phyloP scores from a whole-genome alignment of 1,140 invertebrate genomes.

The Potamilus streckersoni region DNA sequence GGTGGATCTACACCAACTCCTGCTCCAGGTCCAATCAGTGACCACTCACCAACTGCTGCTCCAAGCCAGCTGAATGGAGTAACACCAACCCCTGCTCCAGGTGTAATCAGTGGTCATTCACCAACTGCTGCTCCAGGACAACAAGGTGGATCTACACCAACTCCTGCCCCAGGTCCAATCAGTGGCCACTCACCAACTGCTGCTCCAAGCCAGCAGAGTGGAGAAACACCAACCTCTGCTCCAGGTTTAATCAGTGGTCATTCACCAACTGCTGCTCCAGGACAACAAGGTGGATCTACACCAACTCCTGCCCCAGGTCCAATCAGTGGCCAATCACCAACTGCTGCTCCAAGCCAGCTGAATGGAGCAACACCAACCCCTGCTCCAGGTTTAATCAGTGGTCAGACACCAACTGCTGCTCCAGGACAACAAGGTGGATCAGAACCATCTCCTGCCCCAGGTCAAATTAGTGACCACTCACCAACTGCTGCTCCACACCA shows the following conservation, averaged over 20 bases:
- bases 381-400: not conserved
- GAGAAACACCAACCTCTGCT: too few relatives aligned
- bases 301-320: conserved; percentile 9
- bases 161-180: not conserved
- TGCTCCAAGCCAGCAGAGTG: not conserved
- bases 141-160: not conserved
- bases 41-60: conserved; percentile 11
- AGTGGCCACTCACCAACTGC: conserved; percentile 12
- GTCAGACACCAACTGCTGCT: conserved; percentile 1
- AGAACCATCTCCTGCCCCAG: conserved; percentile 1
- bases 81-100: too few relatives aligned
- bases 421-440: not conserved
- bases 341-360: not conserved
- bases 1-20: too few relatives aligned
- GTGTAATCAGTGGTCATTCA: not conserved
- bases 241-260: not conserved
- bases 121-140: conserved; percentile 17
- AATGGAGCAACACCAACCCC: too few relatives aligned
- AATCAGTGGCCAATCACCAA: conserved; percentile 4
- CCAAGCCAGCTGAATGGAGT: not conserved
- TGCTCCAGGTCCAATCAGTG: not conserved
- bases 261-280: conserved; percentile 11
- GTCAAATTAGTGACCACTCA: not conserved
- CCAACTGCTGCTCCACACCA: conserved; percentile 14
- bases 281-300: not conserved